Evolutionary conservation across 2,888 invertebrate species (phyloP).

Genomic region (Galeruca laticollis): DNA sequence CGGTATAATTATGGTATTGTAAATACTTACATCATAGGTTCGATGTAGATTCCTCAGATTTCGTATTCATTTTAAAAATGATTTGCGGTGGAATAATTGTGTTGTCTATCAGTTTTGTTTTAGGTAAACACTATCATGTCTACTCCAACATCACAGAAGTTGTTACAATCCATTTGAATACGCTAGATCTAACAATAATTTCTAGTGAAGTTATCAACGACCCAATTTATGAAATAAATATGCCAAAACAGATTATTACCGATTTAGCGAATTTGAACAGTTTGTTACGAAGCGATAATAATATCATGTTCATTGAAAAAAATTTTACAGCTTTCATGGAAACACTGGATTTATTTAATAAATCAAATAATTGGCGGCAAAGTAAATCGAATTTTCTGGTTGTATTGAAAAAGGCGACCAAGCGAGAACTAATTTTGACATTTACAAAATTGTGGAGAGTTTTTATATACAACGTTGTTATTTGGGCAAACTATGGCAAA

Average conservation of each 20-base stretch:
- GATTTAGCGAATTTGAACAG: neutral
- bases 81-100: neutral
- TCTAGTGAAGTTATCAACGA: neutral
- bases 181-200: neutral
- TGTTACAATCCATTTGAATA: constrained; percentile 6
- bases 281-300: neutral
- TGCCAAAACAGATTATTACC: constrained; percentile 4
- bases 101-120: neutral
- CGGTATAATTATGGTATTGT: neutral
- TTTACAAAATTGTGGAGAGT: constrained; percentile 12
- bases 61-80: constrained; percentile 1
- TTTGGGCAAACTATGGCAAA: neutral
- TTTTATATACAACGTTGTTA: constrained; percentile 13
- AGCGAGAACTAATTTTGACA: neutral
- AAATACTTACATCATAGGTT: no score
- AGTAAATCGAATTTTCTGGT: constrained; percentile 5
- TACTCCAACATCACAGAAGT: neutral
- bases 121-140: neutral
- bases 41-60: neutral
- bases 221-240: neutral
- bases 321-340: neutral
- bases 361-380: neutral
- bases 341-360: constrained; percentile 1
- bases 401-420: constrained; percentile 1
- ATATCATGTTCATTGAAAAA: constrained; percentile 5